These are phyloP conservation scores for Hirtodrosophila cameraria DNA, from an alignment of 2,888 invertebrate genomes.

Conservation along the genomic window DNA sequence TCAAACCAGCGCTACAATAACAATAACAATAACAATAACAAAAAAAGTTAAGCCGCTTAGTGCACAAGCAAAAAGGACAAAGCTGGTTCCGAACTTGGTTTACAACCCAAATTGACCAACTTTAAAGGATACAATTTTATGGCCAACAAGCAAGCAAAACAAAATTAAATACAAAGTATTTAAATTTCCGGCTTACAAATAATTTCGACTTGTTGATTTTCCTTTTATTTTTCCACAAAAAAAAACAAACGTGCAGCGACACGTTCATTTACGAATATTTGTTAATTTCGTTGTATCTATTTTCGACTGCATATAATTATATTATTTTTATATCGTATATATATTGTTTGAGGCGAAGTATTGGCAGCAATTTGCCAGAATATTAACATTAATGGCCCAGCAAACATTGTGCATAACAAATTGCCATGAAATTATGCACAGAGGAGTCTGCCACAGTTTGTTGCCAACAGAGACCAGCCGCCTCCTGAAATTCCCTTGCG, in stretches of 20 bases:
- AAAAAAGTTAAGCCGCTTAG: slow-evolving; percentile 45
- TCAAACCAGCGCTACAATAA: not conserved
- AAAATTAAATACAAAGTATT: not conserved
- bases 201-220: not conserved
- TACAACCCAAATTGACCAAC: slow-evolving; percentile 15
- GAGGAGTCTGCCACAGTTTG: slow-evolving; percentile 1
- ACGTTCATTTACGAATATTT: too few relatives aligned
- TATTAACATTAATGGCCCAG: slow-evolving; percentile 38
- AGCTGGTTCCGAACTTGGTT: slow-evolving; percentile 12
- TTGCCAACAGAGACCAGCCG: too few relatives aligned
- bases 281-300: slow-evolving; percentile 2
- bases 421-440: slow-evolving; percentile 41
- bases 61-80: slow-evolving; percentile 27
- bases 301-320: not conserved
- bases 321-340: not conserved
- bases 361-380: slow-evolving; percentile 32
- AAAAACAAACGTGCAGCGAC: not conserved
- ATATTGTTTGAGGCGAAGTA: slow-evolving; percentile 5
- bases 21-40: slow-evolving; percentile 20
- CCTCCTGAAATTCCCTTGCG: slow-evolving; percentile 26
- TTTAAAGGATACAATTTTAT: not conserved
- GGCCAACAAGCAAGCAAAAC: not conserved
- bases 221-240: not conserved
- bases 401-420: slow-evolving; percentile 49
- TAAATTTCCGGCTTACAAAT: slow-evolving; percentile 2